These are phyloP conservation scores for Psittacus erithacus DNA, from an alignment of 2,113 vertebrate species.

Conservation along the genomic window DNA sequence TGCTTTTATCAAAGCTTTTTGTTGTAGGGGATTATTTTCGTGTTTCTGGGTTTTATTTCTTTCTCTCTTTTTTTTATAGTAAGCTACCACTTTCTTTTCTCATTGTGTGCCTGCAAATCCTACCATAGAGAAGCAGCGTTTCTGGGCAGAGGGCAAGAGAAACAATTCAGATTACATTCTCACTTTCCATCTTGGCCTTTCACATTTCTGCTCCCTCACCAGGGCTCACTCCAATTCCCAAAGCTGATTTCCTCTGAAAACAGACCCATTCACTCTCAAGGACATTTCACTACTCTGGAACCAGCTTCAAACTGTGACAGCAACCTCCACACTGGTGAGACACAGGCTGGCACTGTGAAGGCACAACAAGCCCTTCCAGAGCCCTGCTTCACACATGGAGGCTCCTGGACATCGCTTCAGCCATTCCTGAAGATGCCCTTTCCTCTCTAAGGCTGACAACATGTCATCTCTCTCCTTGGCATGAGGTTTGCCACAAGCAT, in stretches of 20 bases:
- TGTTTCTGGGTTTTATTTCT: neutral
- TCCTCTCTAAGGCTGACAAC: neutral
- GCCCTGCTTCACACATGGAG: rapidly evolving
- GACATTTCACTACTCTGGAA: neutral
- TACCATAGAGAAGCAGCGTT: neutral
- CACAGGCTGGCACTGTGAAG: rapidly evolving
- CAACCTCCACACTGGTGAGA: neutral
- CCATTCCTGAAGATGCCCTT: neutral
- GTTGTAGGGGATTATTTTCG: conserved; percentile 43
- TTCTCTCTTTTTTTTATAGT: neutral
- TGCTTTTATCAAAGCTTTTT: conserved; percentile 51
- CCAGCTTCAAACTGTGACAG: neutral
- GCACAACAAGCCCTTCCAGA: neutral
- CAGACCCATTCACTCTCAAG: neutral
- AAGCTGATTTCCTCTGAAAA: neutral
- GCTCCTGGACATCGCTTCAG: neutral
- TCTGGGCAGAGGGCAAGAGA: neutral
- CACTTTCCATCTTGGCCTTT: neutral
- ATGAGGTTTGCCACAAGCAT: neutral
- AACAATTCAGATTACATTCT: neutral
- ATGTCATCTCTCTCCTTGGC: neutral
- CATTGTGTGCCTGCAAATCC: neutral
- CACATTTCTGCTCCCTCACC: neutral
- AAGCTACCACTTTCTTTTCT: neutral
- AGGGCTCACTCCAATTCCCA: neutral